A percentile compares a stretch with the other conserved stretches of the same genome.
phyloP scores from a whole-genome alignment of 2,113 vertebrate species.

The Clinocottus analis region DNA sequence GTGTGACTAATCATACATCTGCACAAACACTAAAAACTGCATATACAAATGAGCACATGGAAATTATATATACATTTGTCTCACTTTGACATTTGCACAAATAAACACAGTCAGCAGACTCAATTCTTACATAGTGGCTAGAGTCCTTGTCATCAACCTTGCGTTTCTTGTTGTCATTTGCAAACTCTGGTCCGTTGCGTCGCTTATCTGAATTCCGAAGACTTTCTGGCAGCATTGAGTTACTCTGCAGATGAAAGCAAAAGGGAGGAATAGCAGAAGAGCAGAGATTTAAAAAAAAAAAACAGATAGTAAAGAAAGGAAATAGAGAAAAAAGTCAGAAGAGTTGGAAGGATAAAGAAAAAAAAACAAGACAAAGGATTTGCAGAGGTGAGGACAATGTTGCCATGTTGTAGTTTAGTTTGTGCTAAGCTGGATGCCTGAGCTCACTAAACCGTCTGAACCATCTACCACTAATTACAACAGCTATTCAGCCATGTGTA shows the following conservation, averaged over 20 bases:
- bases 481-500: slow-evolving; percentile 47
- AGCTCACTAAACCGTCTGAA: slow-evolving; percentile 34
- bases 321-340: too few relatives aligned
- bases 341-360: slow-evolving; percentile 31
- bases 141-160: slow-evolving; percentile 96
- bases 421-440: slow-evolving; percentile 20
- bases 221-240: slow-evolving; percentile 92
- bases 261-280: slow-evolving; percentile 1
- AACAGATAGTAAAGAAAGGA: slow-evolving; percentile 1
- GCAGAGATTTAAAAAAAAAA: neutral
- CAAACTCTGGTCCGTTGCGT: slow-evolving; percentile 90
- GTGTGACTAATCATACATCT: neutral
- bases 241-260: slow-evolving; percentile 85
- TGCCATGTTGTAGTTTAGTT: slow-evolving; percentile 10
- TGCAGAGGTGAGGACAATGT: slow-evolving; percentile 12
- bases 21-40: neutral
- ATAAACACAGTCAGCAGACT: slow-evolving; percentile 3
- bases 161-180: slow-evolving; percentile 93
- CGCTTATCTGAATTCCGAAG: slow-evolving; percentile 92
- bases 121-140: slow-evolving; percentile 78
- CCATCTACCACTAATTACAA: slow-evolving; percentile 48
- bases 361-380: neutral
- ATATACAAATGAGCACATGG: neutral
- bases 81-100: neutral
- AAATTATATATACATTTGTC: neutral